phyloP scores from a whole-genome alignment of 1,140 invertebrate genomes.

The Brachionus angularis region DNA sequence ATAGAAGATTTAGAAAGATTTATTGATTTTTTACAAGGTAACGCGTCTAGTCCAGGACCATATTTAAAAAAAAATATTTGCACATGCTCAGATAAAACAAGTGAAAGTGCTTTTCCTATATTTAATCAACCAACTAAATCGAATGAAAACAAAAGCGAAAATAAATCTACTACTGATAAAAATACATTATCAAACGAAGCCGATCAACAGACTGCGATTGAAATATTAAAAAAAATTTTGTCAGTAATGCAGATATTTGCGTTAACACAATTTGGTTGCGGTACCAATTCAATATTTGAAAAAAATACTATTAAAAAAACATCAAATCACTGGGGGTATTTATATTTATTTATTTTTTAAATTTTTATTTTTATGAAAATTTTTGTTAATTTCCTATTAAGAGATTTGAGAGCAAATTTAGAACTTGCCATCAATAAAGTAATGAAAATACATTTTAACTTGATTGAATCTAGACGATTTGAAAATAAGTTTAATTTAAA shows the following conservation, averaged over 20 bases:
- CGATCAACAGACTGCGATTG: conserved; percentile 61
- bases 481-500: neutral
- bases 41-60: conserved; percentile 45
- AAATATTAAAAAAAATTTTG: conserved; percentile 75
- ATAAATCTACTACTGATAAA: neutral
- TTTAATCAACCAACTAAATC: conserved; percentile 13
- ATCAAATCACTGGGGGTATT: conserved; percentile 80
- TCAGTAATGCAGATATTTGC: conserved; percentile 85
- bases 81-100: neutral
- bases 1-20: conserved; percentile 93
- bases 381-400: conserved; percentile 53
- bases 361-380: conserved; percentile 42
- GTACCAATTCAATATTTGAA: conserved; percentile 64
- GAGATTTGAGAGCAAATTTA: conserved; percentile 81
- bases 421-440: conserved; percentile 82
- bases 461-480: conserved; percentile 1
- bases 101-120: conserved; percentile 15
- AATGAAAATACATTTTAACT: conserved; percentile 58
- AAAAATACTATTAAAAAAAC: conserved; percentile 80
- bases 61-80: conserved; percentile 18
- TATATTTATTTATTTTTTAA: conserved; percentile 35
- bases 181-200: conserved; percentile 50
- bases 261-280: conserved; percentile 82
- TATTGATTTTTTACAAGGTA: conserved; percentile 87
- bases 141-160: neutral